These are phyloP conservation scores for Brachionus calyciflorus DNA, from an alignment of 1,140 invertebrate genomes.

Conservation along the genomic window DNA sequence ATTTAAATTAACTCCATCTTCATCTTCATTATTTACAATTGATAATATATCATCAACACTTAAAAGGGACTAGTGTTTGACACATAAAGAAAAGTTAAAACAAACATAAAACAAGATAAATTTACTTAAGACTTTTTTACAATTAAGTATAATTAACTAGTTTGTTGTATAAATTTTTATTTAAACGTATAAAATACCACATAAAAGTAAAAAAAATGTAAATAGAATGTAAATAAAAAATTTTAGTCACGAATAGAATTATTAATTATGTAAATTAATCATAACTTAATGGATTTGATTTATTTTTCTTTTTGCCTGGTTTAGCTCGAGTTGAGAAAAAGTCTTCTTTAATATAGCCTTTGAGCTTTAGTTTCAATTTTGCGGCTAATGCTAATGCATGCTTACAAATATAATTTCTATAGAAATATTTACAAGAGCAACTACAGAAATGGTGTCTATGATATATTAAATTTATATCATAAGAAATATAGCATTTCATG, in stretches of 20 bases:
- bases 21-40: no score
- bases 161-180: conserved; percentile 17
- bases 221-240: conserved; percentile 5
- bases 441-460: no score
- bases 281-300: conserved; percentile 12
- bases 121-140: conserved; percentile 20
- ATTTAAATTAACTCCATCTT: no score
- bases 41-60: no score
- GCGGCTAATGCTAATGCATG: no score
- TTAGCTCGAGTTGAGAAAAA: conserved; percentile 11
- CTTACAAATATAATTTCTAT: no score
- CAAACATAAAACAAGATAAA: background rate
- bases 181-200: conserved; percentile 3
- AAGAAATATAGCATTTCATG: no score
- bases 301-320: background rate
- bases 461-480: no score
- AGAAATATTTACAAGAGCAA: no score
- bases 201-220: no score
- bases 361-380: conserved; percentile 2
- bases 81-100: no score
- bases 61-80: no score
- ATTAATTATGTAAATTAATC: conserved; percentile 3
- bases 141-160: conserved; percentile 3
- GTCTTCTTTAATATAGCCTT: background rate
- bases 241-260: conserved; percentile 4